phyloP scores from a whole-genome alignment of 2,113 vertebrate genomes.

The Pseudopodoces humilis region DNA sequence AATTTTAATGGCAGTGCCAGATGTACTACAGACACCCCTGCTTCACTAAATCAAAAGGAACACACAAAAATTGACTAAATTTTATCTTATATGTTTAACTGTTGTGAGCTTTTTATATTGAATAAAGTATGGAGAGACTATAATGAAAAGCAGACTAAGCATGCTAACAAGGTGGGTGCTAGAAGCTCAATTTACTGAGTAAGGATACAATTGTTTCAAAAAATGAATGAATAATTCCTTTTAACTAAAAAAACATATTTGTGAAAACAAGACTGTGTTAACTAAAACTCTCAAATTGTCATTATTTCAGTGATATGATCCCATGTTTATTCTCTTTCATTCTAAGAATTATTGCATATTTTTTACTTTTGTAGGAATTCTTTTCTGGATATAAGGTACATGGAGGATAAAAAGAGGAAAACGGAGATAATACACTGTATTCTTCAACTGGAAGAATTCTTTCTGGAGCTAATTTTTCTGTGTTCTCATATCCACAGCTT shows the following conservation, averaged over 20 bases:
- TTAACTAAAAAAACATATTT: neutral
- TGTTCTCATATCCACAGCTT: neutral
- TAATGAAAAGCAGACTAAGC: neutral
- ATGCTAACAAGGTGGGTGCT: neutral
- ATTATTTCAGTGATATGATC: neutral
- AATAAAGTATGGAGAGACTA: neutral
- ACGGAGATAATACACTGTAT: neutral
- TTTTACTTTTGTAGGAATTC: neutral
- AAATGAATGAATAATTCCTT: neutral
- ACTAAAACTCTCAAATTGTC: neutral
- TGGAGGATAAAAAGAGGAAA: neutral
- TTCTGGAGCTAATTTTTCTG: neutral
- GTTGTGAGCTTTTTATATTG: neutral
- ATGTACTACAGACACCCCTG: neutral
- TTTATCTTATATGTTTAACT: neutral
- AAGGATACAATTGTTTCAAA: neutral
- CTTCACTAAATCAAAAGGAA: slow-evolving; percentile 14
- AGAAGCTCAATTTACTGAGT: neutral
- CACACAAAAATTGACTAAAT: neutral
- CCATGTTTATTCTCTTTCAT: neutral
- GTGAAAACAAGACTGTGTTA: neutral
- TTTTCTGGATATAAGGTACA: neutral
- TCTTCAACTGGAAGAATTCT: neutral
- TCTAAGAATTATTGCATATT: neutral
- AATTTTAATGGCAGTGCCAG: slow-evolving; percentile 28